phyloP scores from a whole-genome alignment of 2,113 vertebrate genomes.

The Cichladusa arquata region DNA sequence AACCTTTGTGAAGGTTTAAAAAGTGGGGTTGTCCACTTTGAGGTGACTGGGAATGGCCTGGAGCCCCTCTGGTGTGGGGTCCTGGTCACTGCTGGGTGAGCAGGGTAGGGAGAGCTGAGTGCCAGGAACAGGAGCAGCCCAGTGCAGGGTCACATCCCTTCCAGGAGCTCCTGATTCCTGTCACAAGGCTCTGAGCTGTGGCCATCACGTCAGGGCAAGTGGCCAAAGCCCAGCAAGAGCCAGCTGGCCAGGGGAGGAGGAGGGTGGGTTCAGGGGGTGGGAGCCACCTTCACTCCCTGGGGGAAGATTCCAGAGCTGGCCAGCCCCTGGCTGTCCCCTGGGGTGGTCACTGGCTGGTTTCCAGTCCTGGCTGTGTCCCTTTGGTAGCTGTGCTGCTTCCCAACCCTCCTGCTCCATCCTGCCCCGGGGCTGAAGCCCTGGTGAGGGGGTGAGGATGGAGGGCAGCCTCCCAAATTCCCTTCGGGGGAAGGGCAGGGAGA shows the following conservation, averaged over 20 bases:
- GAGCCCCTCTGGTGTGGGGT: background rate
- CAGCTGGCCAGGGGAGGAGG: background rate
- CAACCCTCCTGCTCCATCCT: background rate
- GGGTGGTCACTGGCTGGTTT: background rate
- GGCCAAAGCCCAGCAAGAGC: background rate
- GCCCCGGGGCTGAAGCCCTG: background rate
- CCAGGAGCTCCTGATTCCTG: background rate
- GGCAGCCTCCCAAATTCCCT: background rate
- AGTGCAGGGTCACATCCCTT: background rate
- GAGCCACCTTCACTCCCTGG: background rate
- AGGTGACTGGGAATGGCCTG: too few relatives aligned
- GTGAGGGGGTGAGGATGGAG: fast-evolving
- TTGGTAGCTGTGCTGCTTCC: background rate
- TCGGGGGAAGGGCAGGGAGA: background rate
- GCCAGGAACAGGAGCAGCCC: background rate
- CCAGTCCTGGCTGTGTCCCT: background rate
- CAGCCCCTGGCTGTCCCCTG: background rate
- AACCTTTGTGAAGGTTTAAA: background rate
- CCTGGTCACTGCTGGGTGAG: fast-evolving
- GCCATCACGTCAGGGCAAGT: fast-evolving
- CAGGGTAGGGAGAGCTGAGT: background rate
- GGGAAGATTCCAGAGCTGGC: background rate
- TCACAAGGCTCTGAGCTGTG: background rate
- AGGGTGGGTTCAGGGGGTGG: background rate
- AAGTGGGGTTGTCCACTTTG: fast-evolving